Evolutionary conservation across 2,888 invertebrate species (phyloP), one percentile per base, ranked within the genome.

Genomic region (Sepioteuthis lessoniana): DNA sequence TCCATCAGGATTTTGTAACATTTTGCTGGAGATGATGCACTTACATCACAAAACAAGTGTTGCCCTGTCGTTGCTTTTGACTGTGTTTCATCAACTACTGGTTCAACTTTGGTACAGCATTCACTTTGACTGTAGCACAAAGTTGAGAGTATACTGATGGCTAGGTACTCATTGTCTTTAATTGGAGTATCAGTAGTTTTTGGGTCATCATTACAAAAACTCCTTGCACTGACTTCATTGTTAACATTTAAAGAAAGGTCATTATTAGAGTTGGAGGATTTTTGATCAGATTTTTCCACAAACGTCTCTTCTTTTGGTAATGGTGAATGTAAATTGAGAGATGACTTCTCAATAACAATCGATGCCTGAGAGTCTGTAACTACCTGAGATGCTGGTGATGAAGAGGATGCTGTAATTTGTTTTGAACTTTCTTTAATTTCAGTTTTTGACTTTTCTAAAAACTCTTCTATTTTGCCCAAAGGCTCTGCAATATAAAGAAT

Each of bases 111-210:
- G 19, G 31, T 47, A 10, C 8, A 31, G 10, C 38, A 31, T 42
- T 42, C 28, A 28, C 42, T 92, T n/a, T 47, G 42, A 28, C n/a
- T 46, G n/a, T 92, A 92, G 92, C 92, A 47, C 31, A 92, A 47
- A n/a, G 92, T 92, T 21, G 92, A 92, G 16, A 92, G 92, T 4
- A 92, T 92, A 31, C 46, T 47, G 38, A 92, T 92, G 1, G 92
- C 92, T 19, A 92, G 46, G 19, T 92, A 47, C 35, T 92, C 92
- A 10, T 92, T 47, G 5, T 92, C 92, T 37, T 92, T 47, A 19
- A 8, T 92, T 10, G 28, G 21, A 2, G 31, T 28, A 42, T 38
- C n/a, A 3, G 16, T 38, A 47, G 25, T 92, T 13, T 5, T n/a
- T 7, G 13, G 37, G 92, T 92, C 16, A 31, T 21, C 37, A 92